Evolutionary conservation across 2,888 invertebrate genomes (phyloP).

Genomic region (Drosophila mettleri): DNA sequence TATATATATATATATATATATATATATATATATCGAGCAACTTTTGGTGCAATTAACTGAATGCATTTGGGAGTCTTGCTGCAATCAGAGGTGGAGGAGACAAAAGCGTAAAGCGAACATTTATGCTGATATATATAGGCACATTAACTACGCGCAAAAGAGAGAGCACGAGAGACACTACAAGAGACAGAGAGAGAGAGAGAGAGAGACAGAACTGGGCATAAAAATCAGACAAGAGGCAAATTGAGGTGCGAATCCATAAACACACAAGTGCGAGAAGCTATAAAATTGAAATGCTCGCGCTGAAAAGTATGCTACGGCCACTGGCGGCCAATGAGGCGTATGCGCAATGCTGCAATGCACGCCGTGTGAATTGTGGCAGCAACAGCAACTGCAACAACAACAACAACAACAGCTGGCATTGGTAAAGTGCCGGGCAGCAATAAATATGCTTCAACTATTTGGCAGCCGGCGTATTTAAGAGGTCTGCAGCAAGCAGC

Average conservation of each 20-base stretch:
- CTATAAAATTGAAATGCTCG: slow-evolving; percentile 72
- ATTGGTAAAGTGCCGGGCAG: slow-evolving; percentile 36
- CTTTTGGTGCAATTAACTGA: slow-evolving; percentile 56
- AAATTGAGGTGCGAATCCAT: slow-evolving; percentile 81
- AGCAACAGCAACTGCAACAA: slow-evolving; percentile 26
- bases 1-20: background rate
- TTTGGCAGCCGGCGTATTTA: slow-evolving; percentile 75
- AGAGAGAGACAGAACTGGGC: background rate
- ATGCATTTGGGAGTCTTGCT: slow-evolving; percentile 18
- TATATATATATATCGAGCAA: slow-evolving; percentile 22
- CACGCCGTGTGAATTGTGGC: slow-evolving; percentile 19
- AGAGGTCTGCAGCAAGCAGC: slow-evolving; percentile 54
- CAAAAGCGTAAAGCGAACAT: slow-evolving; percentile 70
- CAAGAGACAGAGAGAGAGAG: background rate
- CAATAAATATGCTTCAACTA: slow-evolving; percentile 80
- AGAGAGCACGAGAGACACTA: background rate
- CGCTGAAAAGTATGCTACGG: slow-evolving; percentile 48
- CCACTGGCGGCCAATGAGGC: slow-evolving; percentile 50
- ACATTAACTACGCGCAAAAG: slow-evolving; percentile 76
- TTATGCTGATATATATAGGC: slow-evolving; percentile 83
- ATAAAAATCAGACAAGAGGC: slow-evolving; percentile 69
- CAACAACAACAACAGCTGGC: slow-evolving; percentile 29
- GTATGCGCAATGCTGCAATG: slow-evolving; percentile 72
- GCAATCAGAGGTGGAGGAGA: slow-evolving; percentile 63
- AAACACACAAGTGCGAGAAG: slow-evolving; percentile 80